Conservation (phyloP, 1,140 invertebrate species). For the Drosophila bocki region DNA sequence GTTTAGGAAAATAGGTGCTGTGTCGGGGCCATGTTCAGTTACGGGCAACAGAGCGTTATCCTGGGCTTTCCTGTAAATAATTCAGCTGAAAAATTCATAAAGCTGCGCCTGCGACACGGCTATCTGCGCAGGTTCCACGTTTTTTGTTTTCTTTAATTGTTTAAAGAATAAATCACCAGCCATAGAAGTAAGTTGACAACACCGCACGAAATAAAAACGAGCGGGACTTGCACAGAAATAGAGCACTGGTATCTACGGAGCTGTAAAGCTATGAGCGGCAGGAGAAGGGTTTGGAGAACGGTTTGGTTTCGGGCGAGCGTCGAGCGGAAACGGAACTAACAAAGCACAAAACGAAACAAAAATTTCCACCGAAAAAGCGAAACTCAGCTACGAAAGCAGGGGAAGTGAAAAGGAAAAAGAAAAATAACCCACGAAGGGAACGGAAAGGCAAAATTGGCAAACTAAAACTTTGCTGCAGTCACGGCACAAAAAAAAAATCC, state of each 20-base stretch:
- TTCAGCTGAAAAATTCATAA: conserved; percentile 79
- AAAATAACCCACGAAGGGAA: conserved; percentile 61
- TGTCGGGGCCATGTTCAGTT: conserved; percentile 22
- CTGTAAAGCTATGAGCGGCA: not conserved
- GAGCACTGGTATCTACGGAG: conserved; percentile 35
- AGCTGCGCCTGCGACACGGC: conserved; percentile 33
- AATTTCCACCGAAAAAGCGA: conserved; percentile 43
- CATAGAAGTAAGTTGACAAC: conserved; percentile 75
- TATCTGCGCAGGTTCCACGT: conserved; percentile 9
- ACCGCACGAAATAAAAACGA: conserved; percentile 74
- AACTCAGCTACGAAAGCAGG: conserved; percentile 43
- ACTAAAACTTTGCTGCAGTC: conserved; percentile 78
- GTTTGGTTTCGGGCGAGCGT: conserved; percentile 16
- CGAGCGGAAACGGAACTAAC: conserved; percentile 77
- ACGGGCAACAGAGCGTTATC: conserved; percentile 51
- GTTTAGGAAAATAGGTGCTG: conserved; percentile 40
- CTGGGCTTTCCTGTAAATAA: conserved; percentile 69
- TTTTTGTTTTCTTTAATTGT: conserved; percentile 69
- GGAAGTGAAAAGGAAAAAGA: conserved; percentile 27
- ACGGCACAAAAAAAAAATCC: conserved; percentile 48
- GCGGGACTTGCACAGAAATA: conserved; percentile 50
- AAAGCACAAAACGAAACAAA: conserved; percentile 75
- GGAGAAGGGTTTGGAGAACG: not conserved
- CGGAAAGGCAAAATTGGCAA: conserved; percentile 82
- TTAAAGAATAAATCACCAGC: conserved; percentile 78